These are phyloP conservation scores for Neodiprion fabricii DNA, from an alignment of 1,140 invertebrate genomes.

Conservation along the genomic window DNA sequence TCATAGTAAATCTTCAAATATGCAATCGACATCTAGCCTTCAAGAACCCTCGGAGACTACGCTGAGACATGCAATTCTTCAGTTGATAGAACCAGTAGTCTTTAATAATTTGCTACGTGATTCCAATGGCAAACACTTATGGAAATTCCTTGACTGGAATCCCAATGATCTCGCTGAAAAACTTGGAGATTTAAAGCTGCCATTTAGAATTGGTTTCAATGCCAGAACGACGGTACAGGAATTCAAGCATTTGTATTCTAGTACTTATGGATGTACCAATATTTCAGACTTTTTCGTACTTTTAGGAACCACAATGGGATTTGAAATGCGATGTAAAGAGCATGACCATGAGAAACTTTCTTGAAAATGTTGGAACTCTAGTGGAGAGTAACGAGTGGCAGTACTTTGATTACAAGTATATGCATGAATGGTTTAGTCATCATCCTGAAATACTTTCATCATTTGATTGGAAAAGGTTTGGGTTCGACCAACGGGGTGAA, in stretches of 20 bases:
- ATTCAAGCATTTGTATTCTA: constrained; percentile 14
- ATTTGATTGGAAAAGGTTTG: constrained; percentile 78
- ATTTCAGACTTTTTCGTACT: constrained; percentile 32
- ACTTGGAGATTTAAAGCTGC: constrained; percentile 51
- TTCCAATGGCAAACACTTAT: constrained; percentile 34
- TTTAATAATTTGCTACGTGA: constrained; percentile 49
- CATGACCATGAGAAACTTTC: constrained; percentile 70
- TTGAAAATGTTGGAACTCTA: constrained; percentile 53
- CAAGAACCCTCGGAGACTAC: constrained; percentile 21
- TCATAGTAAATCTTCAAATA: too few relatives aligned
- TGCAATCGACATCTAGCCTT: constrained; percentile 10
- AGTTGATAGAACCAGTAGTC: constrained; percentile 49
- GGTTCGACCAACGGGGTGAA: constrained; percentile 72
- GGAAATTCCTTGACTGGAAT: constrained; percentile 59
- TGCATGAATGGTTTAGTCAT: constrained; percentile 72
- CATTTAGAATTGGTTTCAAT: constrained; percentile 60
- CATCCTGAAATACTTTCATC: constrained; percentile 69
- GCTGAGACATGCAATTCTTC: constrained; percentile 35
- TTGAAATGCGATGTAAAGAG: constrained; percentile 63
- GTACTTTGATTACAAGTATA: constrained; percentile 88
- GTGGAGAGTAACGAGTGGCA: constrained; percentile 66
- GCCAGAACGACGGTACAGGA: constrained; percentile 48
- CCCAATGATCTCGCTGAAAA: constrained; percentile 53
- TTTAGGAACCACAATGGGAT: constrained; percentile 79
- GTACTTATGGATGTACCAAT: constrained; percentile 9